These are phyloP conservation scores for Sesia bembeciformis DNA, from an alignment of 2,888 invertebrate species.

Conservation along the genomic window DNA sequence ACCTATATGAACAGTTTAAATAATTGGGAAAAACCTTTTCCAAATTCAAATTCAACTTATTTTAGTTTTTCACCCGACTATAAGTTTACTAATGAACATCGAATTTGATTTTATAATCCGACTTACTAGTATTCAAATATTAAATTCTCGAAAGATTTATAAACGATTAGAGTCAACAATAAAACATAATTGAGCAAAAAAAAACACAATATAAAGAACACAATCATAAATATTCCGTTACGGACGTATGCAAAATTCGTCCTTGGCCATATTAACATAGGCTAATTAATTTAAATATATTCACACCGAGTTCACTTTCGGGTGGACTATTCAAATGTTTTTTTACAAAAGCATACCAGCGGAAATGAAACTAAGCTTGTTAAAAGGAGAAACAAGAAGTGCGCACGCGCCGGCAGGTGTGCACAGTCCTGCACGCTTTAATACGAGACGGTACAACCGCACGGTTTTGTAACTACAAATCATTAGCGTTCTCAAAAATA, in stretches of 20 bases:
- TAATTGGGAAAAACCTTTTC: too few relatives aligned
- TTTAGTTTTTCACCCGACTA: too few relatives aligned
- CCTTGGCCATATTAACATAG: constrained; percentile 49
- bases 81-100: neutral
- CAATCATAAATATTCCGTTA: constrained; percentile 42
- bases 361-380: constrained; percentile 41
- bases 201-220: constrained; percentile 13
- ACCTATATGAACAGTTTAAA: too few relatives aligned
- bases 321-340: constrained; percentile 44
- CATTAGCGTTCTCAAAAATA: too few relatives aligned
- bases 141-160: constrained; percentile 2
- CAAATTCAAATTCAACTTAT: too few relatives aligned
- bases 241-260: constrained; percentile 60
- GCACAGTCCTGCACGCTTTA: neutral
- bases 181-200: constrained; percentile 10
- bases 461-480: too few relatives aligned
- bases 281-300: constrained; percentile 66
- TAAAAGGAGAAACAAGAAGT: constrained; percentile 17
- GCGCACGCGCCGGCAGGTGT: constrained; percentile 16
- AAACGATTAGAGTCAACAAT: constrained; percentile 11
- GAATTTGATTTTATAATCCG: neutral
- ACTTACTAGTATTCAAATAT: constrained; percentile 6
- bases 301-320: constrained; percentile 46
- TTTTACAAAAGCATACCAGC: constrained; percentile 40
- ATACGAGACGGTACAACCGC: neutral